Base-by-base conservation (phyloP, 2,797 vertebrate species). In the Lateolabrax maculatus region DNA sequence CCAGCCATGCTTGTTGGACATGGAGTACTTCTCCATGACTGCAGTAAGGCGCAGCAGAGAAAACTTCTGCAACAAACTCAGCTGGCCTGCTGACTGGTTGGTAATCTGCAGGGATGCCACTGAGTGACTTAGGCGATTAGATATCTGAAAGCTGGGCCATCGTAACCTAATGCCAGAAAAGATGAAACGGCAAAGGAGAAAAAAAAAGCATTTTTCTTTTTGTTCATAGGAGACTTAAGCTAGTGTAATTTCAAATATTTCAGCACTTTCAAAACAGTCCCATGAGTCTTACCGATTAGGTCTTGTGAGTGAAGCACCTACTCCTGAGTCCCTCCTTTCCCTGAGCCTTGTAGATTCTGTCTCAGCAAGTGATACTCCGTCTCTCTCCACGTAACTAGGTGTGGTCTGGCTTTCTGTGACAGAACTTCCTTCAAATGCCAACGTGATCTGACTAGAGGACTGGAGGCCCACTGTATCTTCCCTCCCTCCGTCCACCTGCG, bases 1-100 rank as follows among this genome's bases (percentile, higher is more conserved):
- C 98, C 98, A 99, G 86, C 98, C 97, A 21, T 99, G 98, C 84
- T 98, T 99, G 93, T 97, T 99, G 90, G 98, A 97, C 97, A 97
- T 91, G 52, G 98, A 99, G 90, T 97, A 97, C 68, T 97, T 99
- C 91, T 99, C 98, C 98, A 99, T 99, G 92, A 98, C 97, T 84
- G 98, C 98, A 2, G 98, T 99, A 39, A 99, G 97, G 21, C 97
- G 96, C 46, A 99, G 96, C 71, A 99, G 92, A 3, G 98, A 99
- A 93, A 99, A 98, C 86, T 96, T 98, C 72, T 99, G 98, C 73
- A 99, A 91, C 72, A 99, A 95, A 83, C 97, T 98, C 86, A 99
- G 95, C 83, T 99, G 98, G 65, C 95, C 93, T 51, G 97, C 98
- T 11, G 98, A 97, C 87, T 99, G 98, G 92, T 95, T 97, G 91